Evolutionary conservation across 2,113 vertebrate genomes (phyloP).

Genomic region (Crotalus horridus): DNA sequence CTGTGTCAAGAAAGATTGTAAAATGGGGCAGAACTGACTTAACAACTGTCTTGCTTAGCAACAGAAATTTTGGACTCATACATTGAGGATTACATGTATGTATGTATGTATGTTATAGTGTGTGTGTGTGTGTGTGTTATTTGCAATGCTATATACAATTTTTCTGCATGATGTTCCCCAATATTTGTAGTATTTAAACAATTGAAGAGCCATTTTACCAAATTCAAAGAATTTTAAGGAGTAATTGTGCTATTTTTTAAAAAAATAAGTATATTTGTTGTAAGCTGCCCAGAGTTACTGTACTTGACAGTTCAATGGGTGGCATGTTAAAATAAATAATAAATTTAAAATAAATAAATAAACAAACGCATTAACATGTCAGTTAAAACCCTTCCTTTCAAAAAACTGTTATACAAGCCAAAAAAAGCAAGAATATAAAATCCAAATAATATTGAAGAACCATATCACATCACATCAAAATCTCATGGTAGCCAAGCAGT

Average conservation of each 20-base stretch:
- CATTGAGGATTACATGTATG: too few relatives aligned
- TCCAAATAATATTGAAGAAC: not conserved
- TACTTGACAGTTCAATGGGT: not conserved
- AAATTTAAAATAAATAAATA: not conserved
- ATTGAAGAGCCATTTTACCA: not conserved
- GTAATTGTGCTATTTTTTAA: not conserved
- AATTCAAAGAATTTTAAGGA: not conserved
- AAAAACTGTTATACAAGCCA: not conserved
- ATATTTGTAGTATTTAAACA: not conserved
- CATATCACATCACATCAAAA: not conserved
- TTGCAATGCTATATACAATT: not conserved
- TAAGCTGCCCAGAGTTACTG: not conserved
- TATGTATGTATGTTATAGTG: not conserved
- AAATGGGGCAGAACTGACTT: not conserved
- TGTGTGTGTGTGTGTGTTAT: not conserved
- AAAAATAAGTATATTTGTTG: not conserved
- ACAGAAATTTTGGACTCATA: not conserved
- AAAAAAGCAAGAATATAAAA: not conserved
- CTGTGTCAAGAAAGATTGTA: not conserved
- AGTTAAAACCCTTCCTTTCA: not conserved
- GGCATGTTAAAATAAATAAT: not conserved
- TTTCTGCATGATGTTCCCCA: not conserved
- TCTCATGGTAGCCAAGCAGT: not conserved
- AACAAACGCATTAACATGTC: not conserved
- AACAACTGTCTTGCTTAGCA: not conserved